Base-by-base conservation (phyloP, 2,888 invertebrate genomes). In the Shargacucullia verbasci region DNA sequence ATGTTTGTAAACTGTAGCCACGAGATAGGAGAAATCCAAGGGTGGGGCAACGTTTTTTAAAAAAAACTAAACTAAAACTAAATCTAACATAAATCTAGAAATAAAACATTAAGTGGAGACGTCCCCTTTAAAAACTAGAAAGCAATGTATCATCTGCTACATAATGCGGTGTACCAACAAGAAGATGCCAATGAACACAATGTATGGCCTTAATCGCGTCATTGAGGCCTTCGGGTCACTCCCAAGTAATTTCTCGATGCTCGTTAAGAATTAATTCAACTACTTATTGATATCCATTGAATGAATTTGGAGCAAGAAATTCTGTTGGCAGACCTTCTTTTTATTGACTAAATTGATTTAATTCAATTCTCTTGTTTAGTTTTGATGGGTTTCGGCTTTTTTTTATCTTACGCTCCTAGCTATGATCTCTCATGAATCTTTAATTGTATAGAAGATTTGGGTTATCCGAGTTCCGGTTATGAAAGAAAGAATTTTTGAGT, bases 181-280 rank as follows among this genome's bases (percentile, higher is more conserved):
- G 68, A 70, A 76, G 56, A 58, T 69, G 71, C 62, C 76, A 68
- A 69, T 70, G 58, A 72, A 73, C 47, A 79, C 76, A 80, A 81
- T 80, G 61, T 76, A 68, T 79, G 86, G 76, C 85, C 86, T 69
- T 84, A 86, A 86, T 86, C 81, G 63, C 50, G 55, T 54, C 71
- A 81, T 84, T 81, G 80, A 78, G 72, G 74, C 68, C 68, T 70
- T 62, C 55, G 55, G 49, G 66, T 53, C 70, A 55, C 46, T 67
- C 61, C 71, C 78, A 72, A 75, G 74, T 80, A 79, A 80, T 82
- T 80, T 80, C 75, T 77, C 70, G 73, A 69, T 73, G 74, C 78
- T 80, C 75, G 81, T 79, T 79, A 77, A 80, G 84, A 83, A 81
- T 85, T 86, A 83, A 84, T 85, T 84, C 79, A 76, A 78, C 78